Percentiles rank a stretch among this genome's conserved stretches.
phyloP scores from a whole-genome alignment of 2,113 vertebrate species.

The Gymnogyps californianus region DNA sequence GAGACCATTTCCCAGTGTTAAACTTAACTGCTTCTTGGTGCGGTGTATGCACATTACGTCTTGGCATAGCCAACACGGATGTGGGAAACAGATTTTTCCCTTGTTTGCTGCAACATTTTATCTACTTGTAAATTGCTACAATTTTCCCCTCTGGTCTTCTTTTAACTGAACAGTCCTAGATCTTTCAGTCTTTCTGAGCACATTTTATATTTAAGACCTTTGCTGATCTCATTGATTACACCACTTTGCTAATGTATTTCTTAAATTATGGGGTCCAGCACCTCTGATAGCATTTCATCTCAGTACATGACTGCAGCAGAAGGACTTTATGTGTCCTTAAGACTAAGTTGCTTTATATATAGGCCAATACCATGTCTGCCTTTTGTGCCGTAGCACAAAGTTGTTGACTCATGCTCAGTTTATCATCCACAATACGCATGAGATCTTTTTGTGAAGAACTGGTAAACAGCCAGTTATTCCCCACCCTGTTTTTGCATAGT shows the following conservation, averaged over 20 bases:
- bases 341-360: background rate
- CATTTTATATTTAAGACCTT: background rate
- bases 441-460: background rate
- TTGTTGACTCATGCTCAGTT: background rate
- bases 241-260: background rate
- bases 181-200: background rate
- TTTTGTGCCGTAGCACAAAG: background rate
- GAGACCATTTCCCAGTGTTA: background rate
- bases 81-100: background rate
- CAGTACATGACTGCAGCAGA: background rate
- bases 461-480: background rate
- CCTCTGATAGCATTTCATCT: background rate
- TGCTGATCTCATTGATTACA: background rate
- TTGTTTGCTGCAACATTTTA: background rate
- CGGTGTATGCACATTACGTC: accelerated
- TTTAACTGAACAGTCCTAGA: background rate
- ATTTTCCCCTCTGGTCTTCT: background rate
- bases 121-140: background rate
- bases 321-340: background rate
- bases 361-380: background rate
- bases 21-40: background rate
- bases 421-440: background rate
- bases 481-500: background rate
- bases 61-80: background rate
- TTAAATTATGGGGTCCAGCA: background rate